phyloP scores from a whole-genome alignment of 2,113 vertebrate species.

The Phrynocephalus versicolor region DNA sequence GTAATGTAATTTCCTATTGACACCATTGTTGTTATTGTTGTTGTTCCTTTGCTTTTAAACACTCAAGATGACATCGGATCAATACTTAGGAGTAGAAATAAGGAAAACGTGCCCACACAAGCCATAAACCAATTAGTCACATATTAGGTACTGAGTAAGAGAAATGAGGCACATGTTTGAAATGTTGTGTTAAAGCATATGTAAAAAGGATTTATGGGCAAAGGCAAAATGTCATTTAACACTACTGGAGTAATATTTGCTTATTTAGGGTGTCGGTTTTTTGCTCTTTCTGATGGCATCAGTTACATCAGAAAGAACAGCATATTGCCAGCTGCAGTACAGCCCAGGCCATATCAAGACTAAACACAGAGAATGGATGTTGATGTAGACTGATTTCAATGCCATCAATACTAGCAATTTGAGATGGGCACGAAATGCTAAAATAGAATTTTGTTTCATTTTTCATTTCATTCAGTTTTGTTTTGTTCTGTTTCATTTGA shows the following conservation, averaged over 20 bases:
- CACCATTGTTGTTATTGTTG: neutral
- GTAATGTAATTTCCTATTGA: neutral
- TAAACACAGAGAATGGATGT: neutral
- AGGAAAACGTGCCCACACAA: neutral
- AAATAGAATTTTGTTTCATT: too few species aligned
- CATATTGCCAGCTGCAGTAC: neutral
- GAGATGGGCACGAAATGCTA: too few species aligned
- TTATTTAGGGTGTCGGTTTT: neutral
- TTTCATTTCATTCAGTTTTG: too few species aligned
- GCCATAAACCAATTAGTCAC: neutral
- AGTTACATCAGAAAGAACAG: neutral
- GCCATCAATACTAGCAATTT: neutral
- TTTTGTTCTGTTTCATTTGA: too few species aligned
- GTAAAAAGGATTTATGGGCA: neutral
- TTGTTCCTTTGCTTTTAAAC: neutral
- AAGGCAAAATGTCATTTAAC: neutral
- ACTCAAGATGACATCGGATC: neutral
- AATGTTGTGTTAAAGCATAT: neutral
- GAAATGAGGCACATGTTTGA: neutral
- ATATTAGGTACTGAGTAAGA: neutral
- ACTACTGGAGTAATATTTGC: neutral
- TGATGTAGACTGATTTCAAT: neutral
- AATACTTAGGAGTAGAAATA: conserved; percentile 1
- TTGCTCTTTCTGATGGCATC: neutral
- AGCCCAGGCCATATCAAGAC: neutral